Evolutionary conservation across 2,888 invertebrate genomes (phyloP), one percentile per base, ranked within the genome.

Genomic region (Bimastos eiseni): DNA sequence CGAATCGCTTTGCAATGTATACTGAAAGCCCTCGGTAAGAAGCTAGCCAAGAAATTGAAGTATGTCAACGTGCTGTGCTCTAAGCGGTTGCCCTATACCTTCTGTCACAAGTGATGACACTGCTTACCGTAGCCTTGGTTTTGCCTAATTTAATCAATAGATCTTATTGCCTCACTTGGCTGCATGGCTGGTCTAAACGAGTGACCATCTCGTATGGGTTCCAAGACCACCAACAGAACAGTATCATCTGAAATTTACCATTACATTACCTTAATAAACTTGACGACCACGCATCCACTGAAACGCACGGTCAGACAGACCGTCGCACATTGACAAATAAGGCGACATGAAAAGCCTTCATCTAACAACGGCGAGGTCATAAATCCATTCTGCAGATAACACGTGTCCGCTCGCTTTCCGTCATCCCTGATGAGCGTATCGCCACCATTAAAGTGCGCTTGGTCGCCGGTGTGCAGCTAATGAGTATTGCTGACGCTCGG

Each of bases 371-470:
- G 30, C 1, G 30, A 49, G 24, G 49, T 49, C 49, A 21, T 49
- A 49, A 49, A 49, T 70, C 70, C 8, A 11, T 70, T 70, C 70
- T 11, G 70, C 70, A 15, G n/a, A n/a, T n/a, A 70, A n/a, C 70
- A 70, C 70, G n/a, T 70, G 70, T 70, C n/a, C 70, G 70, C 70
- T 70, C 70, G 70, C 70, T 70, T 70, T 70, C 70, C 70, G 13
- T n/a, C 70, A 70, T 70, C 70, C 70, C 30, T 70, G 70, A 13
- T 8, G 11, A 70, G 70, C 70, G 30, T n/a, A 70, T 30, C 70
- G 70, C 11, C 70, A 6, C 70, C 70, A 70, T 70, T 70, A n/a
- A 8, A n/a, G 70, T 70, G 70, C 70, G 30, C 70, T 70, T 13
- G 70, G 70, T 70, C 70, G 30, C 1, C 70, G 30, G 8, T 8